A percentile compares a stretch with the other conserved stretches of the same genome.
phyloP scores from a whole-genome alignment of 2,797 vertebrate species.

The Etheostoma nigrum region DNA sequence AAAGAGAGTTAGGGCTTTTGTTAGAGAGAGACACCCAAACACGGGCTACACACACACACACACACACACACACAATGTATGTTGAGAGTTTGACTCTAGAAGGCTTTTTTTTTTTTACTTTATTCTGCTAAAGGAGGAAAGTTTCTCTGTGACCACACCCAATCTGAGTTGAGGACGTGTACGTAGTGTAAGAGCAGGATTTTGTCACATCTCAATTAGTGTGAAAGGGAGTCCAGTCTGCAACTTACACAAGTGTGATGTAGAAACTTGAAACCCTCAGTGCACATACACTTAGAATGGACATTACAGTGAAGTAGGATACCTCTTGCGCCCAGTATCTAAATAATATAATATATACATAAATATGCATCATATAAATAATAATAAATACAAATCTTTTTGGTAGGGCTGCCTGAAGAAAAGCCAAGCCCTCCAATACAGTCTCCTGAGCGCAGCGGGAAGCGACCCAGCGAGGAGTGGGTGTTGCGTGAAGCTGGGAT shows the following conservation, averaged over 20 bases:
- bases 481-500: constrained; percentile 53
- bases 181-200: background rate
- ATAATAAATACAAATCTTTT: constrained; percentile 19
- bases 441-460: constrained; percentile 1
- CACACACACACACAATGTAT: background rate
- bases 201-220: background rate
- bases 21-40: constrained; percentile 23
- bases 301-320: background rate
- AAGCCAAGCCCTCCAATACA: background rate
- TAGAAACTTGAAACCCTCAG: background rate
- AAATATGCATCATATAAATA: constrained; percentile 21
- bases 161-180: constrained; percentile 4
- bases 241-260: background rate
- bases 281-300: background rate
- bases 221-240: background rate
- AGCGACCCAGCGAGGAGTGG: constrained; percentile 48
- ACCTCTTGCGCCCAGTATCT: background rate
- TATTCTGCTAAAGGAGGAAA: background rate
- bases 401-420: background rate
- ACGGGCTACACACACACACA: background rate
- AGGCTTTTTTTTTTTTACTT: background rate
- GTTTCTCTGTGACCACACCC: background rate
- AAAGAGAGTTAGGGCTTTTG: constrained; percentile 43
- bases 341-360: background rate
- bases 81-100: background rate